Evolutionary conservation across 2,888 invertebrate genomes (phyloP).

Genomic region (Bellardia pandia): DNA sequence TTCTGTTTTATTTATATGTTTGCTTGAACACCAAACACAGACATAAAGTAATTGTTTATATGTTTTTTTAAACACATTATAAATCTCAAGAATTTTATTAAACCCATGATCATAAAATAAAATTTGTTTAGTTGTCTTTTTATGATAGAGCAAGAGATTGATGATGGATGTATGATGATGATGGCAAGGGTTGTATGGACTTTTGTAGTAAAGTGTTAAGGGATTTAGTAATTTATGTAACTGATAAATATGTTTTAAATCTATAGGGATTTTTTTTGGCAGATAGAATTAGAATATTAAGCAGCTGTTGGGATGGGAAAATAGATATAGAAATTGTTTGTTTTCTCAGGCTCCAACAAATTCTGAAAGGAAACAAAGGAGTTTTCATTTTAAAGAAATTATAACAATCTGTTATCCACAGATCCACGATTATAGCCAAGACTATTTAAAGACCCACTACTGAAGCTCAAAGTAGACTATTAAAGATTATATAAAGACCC

Average conservation of each 20-base stretch:
- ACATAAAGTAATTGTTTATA: slow-evolving; percentile 54
- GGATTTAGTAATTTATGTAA: background rate
- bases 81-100: slow-evolving; percentile 31
- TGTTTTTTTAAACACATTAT: slow-evolving; percentile 36
- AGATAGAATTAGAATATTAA: background rate
- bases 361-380: too few species aligned
- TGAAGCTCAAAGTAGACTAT: too few species aligned
- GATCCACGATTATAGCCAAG: too few species aligned
- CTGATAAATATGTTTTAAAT: slow-evolving; percentile 5
- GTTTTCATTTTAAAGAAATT: too few species aligned
- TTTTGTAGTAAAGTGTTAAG: background rate
- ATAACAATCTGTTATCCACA: too few species aligned
- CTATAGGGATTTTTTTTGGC: background rate
- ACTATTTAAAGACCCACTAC: too few species aligned
- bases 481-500: too few species aligned
- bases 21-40: background rate
- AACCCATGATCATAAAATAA: slow-evolving; percentile 23
- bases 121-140: slow-evolving; percentile 50
- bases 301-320: background rate
- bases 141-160: background rate
- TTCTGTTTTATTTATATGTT: background rate
- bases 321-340: too few species aligned
- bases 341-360: too few species aligned
- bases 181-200: background rate
- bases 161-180: background rate